These are phyloP conservation scores for Calliphora vomitoria DNA, from an alignment of 2,888 invertebrate species.

Conservation along the genomic window DNA sequence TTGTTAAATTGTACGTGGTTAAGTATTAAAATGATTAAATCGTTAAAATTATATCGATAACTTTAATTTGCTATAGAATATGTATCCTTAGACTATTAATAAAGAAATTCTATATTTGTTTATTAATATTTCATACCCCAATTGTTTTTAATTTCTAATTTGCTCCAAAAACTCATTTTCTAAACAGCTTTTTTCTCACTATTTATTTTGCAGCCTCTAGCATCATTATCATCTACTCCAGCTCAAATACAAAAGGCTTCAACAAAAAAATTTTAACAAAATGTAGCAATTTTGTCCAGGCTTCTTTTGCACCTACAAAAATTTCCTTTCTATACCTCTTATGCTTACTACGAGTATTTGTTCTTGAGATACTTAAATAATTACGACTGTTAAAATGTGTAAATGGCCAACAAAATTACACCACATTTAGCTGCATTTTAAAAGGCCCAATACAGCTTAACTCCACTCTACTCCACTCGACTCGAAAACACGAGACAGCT, in stretches of 20 bases:
- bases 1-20: too few species aligned
- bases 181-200: not conserved
- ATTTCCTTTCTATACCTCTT: not conserved
- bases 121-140: too few species aligned
- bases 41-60: too few species aligned
- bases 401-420: constrained; percentile 41
- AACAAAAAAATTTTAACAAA: not conserved
- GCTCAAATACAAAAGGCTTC: not conserved
- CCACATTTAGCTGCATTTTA: constrained; percentile 15
- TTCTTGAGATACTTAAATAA: constrained; percentile 35
- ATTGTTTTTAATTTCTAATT: too few species aligned
- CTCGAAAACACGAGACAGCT: not conserved
- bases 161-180: too few species aligned
- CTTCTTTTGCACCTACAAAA: not conserved
- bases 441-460: not conserved
- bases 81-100: too few species aligned
- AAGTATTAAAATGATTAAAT: too few species aligned
- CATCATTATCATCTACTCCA: not conserved
- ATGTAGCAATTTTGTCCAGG: not conserved
- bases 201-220: not conserved
- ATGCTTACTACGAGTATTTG: not conserved
- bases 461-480: not conserved
- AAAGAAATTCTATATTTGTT: too few species aligned
- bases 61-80: too few species aligned
- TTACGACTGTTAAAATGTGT: constrained; percentile 40